Evolutionary conservation across 2,888 invertebrate species (phyloP).

Genomic region (Heliconius aoede): DNA sequence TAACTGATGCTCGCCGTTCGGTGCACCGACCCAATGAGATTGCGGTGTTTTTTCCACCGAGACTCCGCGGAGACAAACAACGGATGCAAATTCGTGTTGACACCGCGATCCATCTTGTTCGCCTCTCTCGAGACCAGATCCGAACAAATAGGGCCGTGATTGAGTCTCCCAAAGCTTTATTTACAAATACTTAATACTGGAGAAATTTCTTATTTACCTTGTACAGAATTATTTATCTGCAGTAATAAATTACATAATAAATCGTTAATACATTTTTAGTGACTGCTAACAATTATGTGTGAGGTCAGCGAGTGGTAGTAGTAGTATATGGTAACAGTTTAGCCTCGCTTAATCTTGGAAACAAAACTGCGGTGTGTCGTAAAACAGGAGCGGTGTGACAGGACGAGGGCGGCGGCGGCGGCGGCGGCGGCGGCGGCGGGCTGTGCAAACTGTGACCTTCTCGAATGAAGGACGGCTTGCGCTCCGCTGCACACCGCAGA

Average conservation of each 20-base stretch:
- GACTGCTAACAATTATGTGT: slow-evolving; percentile 63
- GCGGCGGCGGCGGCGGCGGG: slow-evolving; percentile 54
- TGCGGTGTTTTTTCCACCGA: slow-evolving; percentile 80
- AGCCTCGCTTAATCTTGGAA: slow-evolving; percentile 77
- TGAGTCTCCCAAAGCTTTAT: slow-evolving; percentile 68
- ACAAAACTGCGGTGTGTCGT: slow-evolving; percentile 72
- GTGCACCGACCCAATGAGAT: slow-evolving; percentile 80
- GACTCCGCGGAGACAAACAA: slow-evolving; percentile 80
- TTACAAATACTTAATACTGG: slow-evolving; percentile 40
- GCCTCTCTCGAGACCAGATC: slow-evolving; percentile 77
- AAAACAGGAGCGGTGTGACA: slow-evolving; percentile 62
- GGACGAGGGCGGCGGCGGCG: slow-evolving; percentile 49
- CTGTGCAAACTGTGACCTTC: slow-evolving; percentile 74
- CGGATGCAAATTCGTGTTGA: slow-evolving; percentile 84
- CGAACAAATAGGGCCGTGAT: slow-evolving; percentile 79
- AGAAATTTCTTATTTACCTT: slow-evolving; percentile 1
- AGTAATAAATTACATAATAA: background rate
- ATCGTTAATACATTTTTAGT: background rate
- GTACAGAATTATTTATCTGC: background rate
- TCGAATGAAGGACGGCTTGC: slow-evolving; percentile 66
- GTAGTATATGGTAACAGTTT: slow-evolving; percentile 71
- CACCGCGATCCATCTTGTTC: slow-evolving; percentile 83
- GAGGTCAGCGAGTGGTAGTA: slow-evolving; percentile 67
- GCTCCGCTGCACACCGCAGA: slow-evolving; percentile 58
- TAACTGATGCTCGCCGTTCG: slow-evolving; percentile 76